Conservation (phyloP, 2,113 vertebrate species). For the Colaptes auratus region DNA sequence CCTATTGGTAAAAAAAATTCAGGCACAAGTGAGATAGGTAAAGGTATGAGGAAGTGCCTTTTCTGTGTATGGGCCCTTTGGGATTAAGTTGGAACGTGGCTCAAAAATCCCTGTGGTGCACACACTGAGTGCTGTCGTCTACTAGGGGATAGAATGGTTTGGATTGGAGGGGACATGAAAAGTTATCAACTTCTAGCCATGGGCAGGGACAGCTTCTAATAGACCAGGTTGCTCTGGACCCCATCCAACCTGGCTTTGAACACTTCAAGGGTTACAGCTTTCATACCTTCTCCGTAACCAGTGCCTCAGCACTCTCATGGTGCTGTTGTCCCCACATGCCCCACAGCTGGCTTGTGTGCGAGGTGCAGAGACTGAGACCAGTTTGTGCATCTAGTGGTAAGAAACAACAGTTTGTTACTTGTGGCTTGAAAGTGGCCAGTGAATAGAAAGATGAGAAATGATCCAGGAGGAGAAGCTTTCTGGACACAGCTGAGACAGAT, state of each 20-base stretch:
- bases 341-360: rapidly evolving
- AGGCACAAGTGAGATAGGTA: rapidly evolving
- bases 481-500: background rate
- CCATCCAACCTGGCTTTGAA: no score
- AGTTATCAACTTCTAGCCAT: no score
- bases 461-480: background rate
- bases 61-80: rapidly evolving
- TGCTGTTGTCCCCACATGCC: rapidly evolving
- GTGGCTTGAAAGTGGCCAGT: background rate
- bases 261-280: no score
- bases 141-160: no score
- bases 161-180: no score
- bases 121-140: background rate
- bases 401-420: background rate
- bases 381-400: rapidly evolving
- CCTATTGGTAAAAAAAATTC: no score
- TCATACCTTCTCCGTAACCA: no score
- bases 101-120: background rate
- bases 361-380: background rate
- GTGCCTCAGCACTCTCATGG: no score
- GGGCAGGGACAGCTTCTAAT: no score
- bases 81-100: background rate
- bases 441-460: background rate
- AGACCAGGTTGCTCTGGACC: no score
- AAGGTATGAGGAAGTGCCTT: background rate